Conservation (phyloP, 2,888 invertebrate genomes). For the Nomada flava region DNA sequence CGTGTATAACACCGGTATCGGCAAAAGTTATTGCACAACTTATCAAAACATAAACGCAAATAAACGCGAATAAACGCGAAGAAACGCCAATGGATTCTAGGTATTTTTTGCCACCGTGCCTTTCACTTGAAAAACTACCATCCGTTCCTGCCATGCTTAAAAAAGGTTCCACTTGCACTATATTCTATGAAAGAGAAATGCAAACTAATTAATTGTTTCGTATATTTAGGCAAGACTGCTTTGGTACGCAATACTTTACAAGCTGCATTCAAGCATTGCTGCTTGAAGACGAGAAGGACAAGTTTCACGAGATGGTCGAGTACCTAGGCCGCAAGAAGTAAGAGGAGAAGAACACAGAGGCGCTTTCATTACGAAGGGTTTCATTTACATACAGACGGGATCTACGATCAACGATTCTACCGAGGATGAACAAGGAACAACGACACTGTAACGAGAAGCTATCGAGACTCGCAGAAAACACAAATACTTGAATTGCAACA, state of each 20-base stretch:
- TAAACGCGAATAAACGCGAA: background rate
- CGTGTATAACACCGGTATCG: too few species aligned
- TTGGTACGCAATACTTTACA: constrained; percentile 92
- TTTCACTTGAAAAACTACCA: background rate
- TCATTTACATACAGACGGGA: constrained; percentile 16
- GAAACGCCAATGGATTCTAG: background rate
- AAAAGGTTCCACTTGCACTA: background rate
- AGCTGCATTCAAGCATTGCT: constrained; percentile 92
- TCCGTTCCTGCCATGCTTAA: too few species aligned
- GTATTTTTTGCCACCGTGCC: background rate
- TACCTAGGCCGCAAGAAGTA: constrained; percentile 89
- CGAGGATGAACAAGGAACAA: constrained; percentile 33
- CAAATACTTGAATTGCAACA: constrained; percentile 2
- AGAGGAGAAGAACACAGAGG: constrained; percentile 65
- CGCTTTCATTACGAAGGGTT: constrained; percentile 61
- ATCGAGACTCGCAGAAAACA: background rate
- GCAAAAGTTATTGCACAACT: background rate
- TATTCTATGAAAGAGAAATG: background rate
- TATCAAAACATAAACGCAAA: background rate
- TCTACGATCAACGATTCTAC: constrained; percentile 32
- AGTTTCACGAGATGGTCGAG: constrained; percentile 92
- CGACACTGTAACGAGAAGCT: constrained; percentile 26
- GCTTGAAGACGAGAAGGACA: constrained; percentile 91
- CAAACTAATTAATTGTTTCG: background rate
- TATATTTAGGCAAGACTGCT: constrained; percentile 89